Evolutionary conservation across 2,113 vertebrate species (phyloP).

Genomic region (Pyxicephalus adspersus): DNA sequence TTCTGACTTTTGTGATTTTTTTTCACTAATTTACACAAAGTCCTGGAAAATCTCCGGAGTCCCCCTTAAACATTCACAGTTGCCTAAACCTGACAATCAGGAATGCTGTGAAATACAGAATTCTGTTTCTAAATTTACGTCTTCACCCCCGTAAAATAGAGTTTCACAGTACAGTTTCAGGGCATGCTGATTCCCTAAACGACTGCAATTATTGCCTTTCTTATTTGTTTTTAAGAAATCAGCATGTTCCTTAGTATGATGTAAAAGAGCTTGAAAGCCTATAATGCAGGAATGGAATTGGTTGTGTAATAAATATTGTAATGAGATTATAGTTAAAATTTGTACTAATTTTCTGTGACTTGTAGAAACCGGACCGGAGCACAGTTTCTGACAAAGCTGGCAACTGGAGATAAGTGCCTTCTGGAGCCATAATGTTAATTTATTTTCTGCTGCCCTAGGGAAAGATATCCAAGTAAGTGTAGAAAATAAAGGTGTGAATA

Average conservation of each 20-base stretch:
- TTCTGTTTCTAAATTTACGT: background rate
- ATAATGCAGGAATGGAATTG: constrained; percentile 22
- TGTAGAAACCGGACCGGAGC: constrained; percentile 21
- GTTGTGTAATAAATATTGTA: constrained; percentile 46
- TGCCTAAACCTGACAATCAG: too few species aligned
- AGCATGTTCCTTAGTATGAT: constrained; percentile 2
- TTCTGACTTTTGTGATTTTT: too few species aligned
- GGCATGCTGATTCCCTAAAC: constrained; percentile 38
- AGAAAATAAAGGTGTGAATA: constrained; percentile 39
- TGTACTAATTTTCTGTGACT: constrained; percentile 29
- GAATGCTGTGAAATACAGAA: background rate
- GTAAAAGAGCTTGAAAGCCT: constrained; percentile 32
- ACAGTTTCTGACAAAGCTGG: constrained; percentile 27
- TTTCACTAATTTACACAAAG: too few species aligned
- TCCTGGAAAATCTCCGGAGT: too few species aligned
- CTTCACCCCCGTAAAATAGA: background rate
- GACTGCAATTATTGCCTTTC: constrained; percentile 40
- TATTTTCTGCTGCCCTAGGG: constrained; percentile 32
- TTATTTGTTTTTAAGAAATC: constrained; percentile 36
- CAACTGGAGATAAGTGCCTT: constrained; percentile 22
- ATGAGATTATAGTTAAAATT: constrained; percentile 26
- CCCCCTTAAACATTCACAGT: too few species aligned
- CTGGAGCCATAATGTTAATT: constrained; percentile 36
- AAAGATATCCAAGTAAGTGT: constrained; percentile 19
- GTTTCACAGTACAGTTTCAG: constrained; percentile 3